Percentiles rank a stretch among this genome's conserved stretches.
These are phyloP conservation scores for Biston betularia DNA, from an alignment of 2,888 invertebrate genomes.

Conservation along the genomic window DNA sequence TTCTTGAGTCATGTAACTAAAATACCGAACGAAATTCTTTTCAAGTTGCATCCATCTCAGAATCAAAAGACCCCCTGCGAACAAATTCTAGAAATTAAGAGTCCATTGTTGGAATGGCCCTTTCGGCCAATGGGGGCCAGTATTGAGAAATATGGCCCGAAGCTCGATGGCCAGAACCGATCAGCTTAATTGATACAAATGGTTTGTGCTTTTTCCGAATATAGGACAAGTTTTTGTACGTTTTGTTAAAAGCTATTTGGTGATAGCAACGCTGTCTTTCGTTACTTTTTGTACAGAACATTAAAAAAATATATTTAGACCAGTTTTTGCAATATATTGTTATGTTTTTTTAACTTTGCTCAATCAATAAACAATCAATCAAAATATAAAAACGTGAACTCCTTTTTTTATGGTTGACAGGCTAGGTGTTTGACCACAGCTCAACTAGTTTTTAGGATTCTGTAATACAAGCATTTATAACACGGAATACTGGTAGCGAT, in stretches of 20 bases:
- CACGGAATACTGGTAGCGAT: no score
- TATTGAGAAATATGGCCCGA: conserved; percentile 72
- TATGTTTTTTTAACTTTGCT: no score
- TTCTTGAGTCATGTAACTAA: background rate
- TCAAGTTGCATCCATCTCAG: conserved; percentile 8
- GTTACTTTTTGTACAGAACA: background rate
- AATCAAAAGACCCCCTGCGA: conserved; percentile 15
- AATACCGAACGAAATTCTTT: no score
- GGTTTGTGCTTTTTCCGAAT: conserved; percentile 49
- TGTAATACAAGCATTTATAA: no score
- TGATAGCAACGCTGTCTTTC: conserved; percentile 1
- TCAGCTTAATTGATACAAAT: conserved; percentile 73
- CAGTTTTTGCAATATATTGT: no score
- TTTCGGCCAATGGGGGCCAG: conserved; percentile 58
- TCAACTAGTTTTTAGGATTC: no score
- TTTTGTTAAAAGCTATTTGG: conserved; percentile 25
- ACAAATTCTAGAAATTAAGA: conserved; percentile 42
- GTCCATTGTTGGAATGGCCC: conserved; percentile 41
- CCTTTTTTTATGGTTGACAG: no score
- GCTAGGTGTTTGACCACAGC: no score
- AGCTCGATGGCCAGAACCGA: conserved; percentile 55
- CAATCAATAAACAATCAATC: no score
- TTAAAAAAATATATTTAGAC: background rate
- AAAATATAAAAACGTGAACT: no score
- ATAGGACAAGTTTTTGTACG: conserved; percentile 29